phyloP scores from a whole-genome alignment of 2,888 invertebrate species.

The Ypsolopha scabrella region DNA sequence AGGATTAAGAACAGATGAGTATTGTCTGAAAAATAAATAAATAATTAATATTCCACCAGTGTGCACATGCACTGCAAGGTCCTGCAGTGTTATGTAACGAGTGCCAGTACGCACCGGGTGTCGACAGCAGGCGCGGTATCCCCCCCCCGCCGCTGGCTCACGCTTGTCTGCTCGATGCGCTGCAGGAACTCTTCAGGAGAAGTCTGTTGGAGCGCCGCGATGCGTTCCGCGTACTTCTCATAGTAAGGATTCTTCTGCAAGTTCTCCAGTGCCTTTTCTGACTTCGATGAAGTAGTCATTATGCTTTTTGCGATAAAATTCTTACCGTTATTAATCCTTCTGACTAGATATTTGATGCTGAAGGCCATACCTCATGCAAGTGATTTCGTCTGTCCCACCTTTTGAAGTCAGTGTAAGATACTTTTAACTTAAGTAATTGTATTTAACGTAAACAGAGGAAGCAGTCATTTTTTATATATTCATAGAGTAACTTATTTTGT shows the following conservation, averaged over 20 bases:
- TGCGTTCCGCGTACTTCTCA: constrained; percentile 84
- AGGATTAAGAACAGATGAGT: constrained; percentile 74
- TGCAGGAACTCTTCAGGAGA: constrained; percentile 81
- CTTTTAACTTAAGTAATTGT: too few relatives aligned
- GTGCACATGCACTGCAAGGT: background rate
- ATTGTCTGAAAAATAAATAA: constrained; percentile 51
- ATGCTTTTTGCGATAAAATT: constrained; percentile 15
- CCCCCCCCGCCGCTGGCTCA: constrained; percentile 29
- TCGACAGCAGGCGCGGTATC: constrained; percentile 38
- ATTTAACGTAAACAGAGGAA: too few relatives aligned
- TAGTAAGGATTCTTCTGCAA: constrained; percentile 80
- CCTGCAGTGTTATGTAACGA: background rate
- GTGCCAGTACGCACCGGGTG: constrained; percentile 32
- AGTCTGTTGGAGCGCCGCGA: constrained; percentile 78
- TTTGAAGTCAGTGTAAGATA: too few relatives aligned
- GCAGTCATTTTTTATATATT: too few relatives aligned
- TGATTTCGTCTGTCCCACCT: too few relatives aligned
- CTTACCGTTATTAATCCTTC: too few relatives aligned
- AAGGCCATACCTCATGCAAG: too few relatives aligned
- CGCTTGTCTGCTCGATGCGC: constrained; percentile 60
- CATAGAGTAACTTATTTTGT: too few relatives aligned
- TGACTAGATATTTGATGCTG: too few relatives aligned
- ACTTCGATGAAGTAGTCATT: constrained; percentile 39
- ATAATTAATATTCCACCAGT: background rate
- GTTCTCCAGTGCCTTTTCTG: constrained; percentile 65